phyloP scores from a whole-genome alignment of 2,888 invertebrate species.

The Limnephilus rhombicus region DNA sequence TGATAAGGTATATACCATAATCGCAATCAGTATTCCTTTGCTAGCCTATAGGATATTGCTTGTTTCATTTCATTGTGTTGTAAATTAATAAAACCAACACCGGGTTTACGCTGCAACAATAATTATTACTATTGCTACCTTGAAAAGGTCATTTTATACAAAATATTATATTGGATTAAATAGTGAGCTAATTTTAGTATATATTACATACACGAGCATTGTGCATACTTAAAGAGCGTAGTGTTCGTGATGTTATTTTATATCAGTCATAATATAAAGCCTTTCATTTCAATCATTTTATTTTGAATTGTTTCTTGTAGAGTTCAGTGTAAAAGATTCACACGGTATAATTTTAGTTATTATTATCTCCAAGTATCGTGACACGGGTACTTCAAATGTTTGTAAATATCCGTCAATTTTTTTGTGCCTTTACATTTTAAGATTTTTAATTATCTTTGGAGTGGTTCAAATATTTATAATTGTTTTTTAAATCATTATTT shows the following conservation, averaged over 20 bases:
- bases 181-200: background rate
- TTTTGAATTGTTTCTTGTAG: background rate
- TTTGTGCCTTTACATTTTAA: slow-evolving; percentile 64
- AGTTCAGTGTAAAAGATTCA: background rate
- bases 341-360: background rate
- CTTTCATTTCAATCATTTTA: background rate
- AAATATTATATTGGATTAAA: background rate
- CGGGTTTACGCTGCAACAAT: slow-evolving; percentile 11
- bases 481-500: background rate
- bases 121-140: slow-evolving; percentile 1
- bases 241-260: background rate
- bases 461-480: slow-evolving; percentile 12
- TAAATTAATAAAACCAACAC: slow-evolving; percentile 12
- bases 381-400: slow-evolving; percentile 47
- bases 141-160: background rate
- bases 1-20: slow-evolving; percentile 10
- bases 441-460: slow-evolving; percentile 41
- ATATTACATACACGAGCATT: background rate
- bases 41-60: background rate
- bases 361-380: background rate
- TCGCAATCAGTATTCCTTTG: slow-evolving; percentile 1
- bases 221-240: background rate
- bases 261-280: background rate
- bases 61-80: slow-evolving; percentile 4
- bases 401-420: slow-evolving; percentile 60